A percentile compares a stretch with the other conserved stretches of the same genome.
phyloP scores from a whole-genome alignment of 2,797 vertebrate species.

The Siniperca undulata region DNA sequence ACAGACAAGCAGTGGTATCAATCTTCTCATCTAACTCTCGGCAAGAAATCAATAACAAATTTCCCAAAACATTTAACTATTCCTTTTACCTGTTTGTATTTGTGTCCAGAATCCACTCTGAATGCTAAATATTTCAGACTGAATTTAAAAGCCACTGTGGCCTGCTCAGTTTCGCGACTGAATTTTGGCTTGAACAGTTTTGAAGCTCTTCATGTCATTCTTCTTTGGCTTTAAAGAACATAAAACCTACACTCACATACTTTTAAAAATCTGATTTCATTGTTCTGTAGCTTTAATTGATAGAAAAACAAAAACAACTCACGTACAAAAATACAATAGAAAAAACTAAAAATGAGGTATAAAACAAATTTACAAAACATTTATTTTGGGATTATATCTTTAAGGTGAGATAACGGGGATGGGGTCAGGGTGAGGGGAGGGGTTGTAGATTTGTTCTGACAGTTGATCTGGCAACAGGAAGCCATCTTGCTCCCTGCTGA shows the following conservation, averaged over 20 bases:
- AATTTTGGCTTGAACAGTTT: constrained; percentile 27
- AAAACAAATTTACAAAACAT: constrained; percentile 89
- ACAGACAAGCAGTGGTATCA: not conserved
- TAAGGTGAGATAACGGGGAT: constrained; percentile 54
- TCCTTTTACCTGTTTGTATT: not conserved
- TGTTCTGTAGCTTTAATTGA: constrained; percentile 66
- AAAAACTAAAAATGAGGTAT: constrained; percentile 87
- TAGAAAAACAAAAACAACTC: constrained; percentile 63
- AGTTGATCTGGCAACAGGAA: constrained; percentile 46
- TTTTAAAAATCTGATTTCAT: constrained; percentile 46
- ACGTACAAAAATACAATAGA: constrained; percentile 85
- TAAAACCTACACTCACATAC: constrained; percentile 33
- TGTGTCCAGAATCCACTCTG: not conserved
- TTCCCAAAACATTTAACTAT: not conserved
- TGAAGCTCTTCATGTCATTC: constrained; percentile 31
- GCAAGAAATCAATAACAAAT: not conserved
- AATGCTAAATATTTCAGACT: not conserved
- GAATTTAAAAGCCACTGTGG: not conserved
- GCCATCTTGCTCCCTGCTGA: constrained; percentile 37
- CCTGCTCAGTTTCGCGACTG: constrained; percentile 34
- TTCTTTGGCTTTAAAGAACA: constrained; percentile 44
- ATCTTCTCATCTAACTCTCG: not conserved
- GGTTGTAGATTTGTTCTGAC: constrained; percentile 61
- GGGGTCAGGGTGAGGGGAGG: constrained; percentile 29
- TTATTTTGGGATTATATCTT: constrained; percentile 77